phyloP scores from a whole-genome alignment of 2,888 invertebrate species.

The Entomobrya multifasciata region DNA sequence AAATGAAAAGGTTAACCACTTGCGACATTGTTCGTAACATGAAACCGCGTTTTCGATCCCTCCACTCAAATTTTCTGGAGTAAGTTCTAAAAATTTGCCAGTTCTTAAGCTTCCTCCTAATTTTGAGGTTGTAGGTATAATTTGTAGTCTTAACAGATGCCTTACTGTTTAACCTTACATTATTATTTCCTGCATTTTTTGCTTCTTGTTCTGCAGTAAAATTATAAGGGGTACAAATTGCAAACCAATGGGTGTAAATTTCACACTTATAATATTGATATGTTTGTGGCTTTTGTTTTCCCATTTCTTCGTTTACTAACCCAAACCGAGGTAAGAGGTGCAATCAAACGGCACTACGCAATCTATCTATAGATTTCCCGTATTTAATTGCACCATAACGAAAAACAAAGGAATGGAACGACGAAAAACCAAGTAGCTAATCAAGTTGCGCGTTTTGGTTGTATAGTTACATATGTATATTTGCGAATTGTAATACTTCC shows the following conservation, averaged over 20 bases:
- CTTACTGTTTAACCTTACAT: too few species aligned
- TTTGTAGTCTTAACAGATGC: too few species aligned
- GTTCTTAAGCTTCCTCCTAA: not conserved
- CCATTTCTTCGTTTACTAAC: not conserved
- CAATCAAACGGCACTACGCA: not conserved
- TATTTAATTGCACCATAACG: not conserved
- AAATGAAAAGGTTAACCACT: not conserved
- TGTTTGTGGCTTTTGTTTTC: conserved; percentile 36
- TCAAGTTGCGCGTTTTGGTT: too few species aligned
- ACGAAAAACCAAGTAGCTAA: conserved; percentile 22
- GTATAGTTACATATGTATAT: too few species aligned
- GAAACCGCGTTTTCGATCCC: not conserved
- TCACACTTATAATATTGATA: conserved; percentile 19
- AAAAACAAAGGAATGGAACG: not conserved
- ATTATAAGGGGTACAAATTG: too few species aligned
- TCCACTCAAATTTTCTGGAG: not conserved
- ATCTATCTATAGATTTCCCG: not conserved
- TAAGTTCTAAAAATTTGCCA: not conserved
- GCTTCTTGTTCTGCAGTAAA: too few species aligned
- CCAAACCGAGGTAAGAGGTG: not conserved
- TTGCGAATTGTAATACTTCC: not conserved
- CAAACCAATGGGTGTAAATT: too few species aligned
- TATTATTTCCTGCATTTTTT: too few species aligned
- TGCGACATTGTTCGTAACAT: not conserved
- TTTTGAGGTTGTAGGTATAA: too few species aligned